These are phyloP conservation scores for Lasioglossum villosulum DNA, from an alignment of 2,888 invertebrate species.

Conservation along the genomic window DNA sequence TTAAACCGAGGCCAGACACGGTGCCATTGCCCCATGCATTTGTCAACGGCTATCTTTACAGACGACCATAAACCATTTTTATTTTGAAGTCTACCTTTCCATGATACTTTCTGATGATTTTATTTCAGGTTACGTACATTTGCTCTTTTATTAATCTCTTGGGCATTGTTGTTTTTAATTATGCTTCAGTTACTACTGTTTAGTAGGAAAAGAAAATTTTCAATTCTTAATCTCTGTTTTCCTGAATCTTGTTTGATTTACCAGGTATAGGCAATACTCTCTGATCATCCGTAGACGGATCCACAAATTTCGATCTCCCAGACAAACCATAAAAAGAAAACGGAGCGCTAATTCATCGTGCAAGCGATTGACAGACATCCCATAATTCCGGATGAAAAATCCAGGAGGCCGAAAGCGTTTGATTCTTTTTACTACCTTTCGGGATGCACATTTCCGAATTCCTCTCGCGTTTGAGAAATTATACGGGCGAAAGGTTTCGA, in stretches of 20 bases:
- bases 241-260: not conserved
- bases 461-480: not conserved
- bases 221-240: not conserved
- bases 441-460: constrained; percentile 8
- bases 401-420: not conserved
- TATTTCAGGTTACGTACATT: not conserved
- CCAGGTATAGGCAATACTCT: not conserved
- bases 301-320: not conserved
- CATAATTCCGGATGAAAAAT: not conserved
- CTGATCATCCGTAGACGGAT: not conserved
- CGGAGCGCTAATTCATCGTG: not conserved
- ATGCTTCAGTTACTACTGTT: not conserved
- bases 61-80: not conserved
- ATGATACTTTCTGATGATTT: not conserved
- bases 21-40: not conserved
- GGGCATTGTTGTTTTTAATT: not conserved
- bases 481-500: constrained; percentile 17
- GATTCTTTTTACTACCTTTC: not conserved
- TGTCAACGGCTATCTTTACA: not conserved
- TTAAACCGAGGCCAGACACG: not conserved
- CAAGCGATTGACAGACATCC: not conserved
- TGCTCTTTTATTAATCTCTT: not conserved
- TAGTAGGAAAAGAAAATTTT: not conserved
- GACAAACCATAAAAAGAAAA: not conserved
- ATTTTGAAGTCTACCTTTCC: not conserved